Evolutionary conservation across 2,888 invertebrate genomes (phyloP).

Genomic region (Brassicogethes aeneus): DNA sequence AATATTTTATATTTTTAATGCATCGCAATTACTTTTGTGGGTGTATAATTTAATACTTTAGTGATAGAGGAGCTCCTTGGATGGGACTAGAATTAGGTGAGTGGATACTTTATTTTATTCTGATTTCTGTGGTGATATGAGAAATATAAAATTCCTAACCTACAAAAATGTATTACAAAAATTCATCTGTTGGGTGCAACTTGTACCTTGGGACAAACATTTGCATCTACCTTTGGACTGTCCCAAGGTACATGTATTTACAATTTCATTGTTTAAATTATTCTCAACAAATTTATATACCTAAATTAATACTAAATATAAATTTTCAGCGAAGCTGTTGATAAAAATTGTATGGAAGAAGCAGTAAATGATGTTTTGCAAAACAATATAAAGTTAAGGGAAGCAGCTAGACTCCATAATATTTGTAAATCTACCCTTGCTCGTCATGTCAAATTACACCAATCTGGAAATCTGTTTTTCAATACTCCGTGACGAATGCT

Average conservation of each 20-base stretch:
- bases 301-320: too few relatives aligned
- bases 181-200: background rate
- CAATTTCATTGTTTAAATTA: too few relatives aligned
- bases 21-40: background rate
- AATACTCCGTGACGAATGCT: slow-evolving; percentile 4
- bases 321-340: background rate
- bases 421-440: slow-evolving; percentile 5
- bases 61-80: too few relatives aligned
- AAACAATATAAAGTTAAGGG: slow-evolving; percentile 4
- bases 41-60: background rate
- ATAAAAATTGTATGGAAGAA: background rate
- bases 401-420: slow-evolving; percentile 4
- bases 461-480: background rate
- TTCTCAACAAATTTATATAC: too few relatives aligned
- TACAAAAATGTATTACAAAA: background rate
- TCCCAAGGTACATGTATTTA: slow-evolving; percentile 6
- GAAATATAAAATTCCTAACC: background rate
- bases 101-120: background rate
- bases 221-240: slow-evolving; percentile 5
- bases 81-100: too few relatives aligned
- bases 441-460: slow-evolving; percentile 4
- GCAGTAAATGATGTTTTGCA: background rate
- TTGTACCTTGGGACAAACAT: slow-evolving; percentile 5
- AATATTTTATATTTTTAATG: background rate
- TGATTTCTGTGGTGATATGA: background rate